Percentiles rank a stretch among this genome's conserved stretches.
Conservation (phyloP, 2,113 vertebrate species). For the Narcine bancroftii region DNA sequence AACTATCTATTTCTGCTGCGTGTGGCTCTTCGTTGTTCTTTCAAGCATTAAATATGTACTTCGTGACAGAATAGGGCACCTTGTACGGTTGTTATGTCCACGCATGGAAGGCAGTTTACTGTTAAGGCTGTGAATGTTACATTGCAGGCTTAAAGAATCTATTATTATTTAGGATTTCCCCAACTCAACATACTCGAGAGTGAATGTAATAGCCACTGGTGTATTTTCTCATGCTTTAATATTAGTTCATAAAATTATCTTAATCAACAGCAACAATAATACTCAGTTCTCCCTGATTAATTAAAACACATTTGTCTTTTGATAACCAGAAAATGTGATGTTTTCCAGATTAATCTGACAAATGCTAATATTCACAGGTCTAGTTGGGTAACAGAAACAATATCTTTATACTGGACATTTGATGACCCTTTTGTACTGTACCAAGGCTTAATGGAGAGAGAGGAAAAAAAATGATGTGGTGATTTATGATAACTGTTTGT, state of each 20-base stretch:
- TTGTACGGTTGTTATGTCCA: conserved; percentile 48
- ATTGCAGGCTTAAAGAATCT: background rate
- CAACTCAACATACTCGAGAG: background rate
- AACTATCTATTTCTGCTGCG: conserved; percentile 38
- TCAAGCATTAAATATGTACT: conserved; percentile 49
- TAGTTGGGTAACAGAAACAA: conserved; percentile 40
- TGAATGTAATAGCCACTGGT: background rate
- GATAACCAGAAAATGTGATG: too few relatives aligned
- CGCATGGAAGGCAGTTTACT: conserved; percentile 50
- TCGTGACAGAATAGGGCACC: conserved; percentile 55
- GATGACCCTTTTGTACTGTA: conserved; percentile 41
- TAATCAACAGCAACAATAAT: background rate
- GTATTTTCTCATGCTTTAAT: background rate
- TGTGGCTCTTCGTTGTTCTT: conserved; percentile 46
- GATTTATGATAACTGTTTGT: conserved; percentile 39
- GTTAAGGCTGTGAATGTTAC: conserved; percentile 35
- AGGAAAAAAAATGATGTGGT: conserved; percentile 36
- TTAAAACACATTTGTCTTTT: background rate
- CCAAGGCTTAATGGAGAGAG: conserved; percentile 47
- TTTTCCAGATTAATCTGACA: background rate
- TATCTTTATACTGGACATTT: conserved; percentile 41
- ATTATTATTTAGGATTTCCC: conserved; percentile 29
- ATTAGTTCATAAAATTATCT: background rate
- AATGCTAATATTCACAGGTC: conserved; percentile 40
- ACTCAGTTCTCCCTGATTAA: background rate